A percentile compares a stretch with the other conserved stretches of the same genome.
Evolutionary conservation across 2,888 invertebrate species (phyloP).

Genomic region (Ectobius pallidus): DNA sequence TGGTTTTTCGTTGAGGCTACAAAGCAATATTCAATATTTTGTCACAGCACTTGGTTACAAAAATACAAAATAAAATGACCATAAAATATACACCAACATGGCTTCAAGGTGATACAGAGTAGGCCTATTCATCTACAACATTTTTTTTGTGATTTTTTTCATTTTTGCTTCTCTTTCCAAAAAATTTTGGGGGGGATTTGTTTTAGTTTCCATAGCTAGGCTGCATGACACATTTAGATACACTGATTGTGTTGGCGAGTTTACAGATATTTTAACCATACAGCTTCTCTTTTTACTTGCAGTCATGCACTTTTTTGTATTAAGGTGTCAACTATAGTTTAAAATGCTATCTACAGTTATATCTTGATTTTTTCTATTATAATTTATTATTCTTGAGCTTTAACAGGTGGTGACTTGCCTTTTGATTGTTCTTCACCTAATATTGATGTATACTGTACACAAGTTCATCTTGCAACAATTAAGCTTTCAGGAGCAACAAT

Average conservation of each 20-base stretch:
- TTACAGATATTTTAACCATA: slow-evolving; percentile 15
- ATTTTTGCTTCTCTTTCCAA: slow-evolving; percentile 19
- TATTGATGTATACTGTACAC: slow-evolving; percentile 37
- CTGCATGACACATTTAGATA: background rate
- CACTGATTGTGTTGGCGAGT: slow-evolving; percentile 13
- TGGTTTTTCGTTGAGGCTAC: slow-evolving; percentile 41
- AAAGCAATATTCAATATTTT: slow-evolving; percentile 41
- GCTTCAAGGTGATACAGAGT: slow-evolving; percentile 34
- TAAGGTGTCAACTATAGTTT: slow-evolving; percentile 18
- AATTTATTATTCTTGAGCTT: slow-evolving; percentile 41
- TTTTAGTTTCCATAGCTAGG: slow-evolving; percentile 4
- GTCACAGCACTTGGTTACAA: slow-evolving; percentile 45
- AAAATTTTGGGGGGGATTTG: background rate
- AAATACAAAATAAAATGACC: slow-evolving; percentile 44
- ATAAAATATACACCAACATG: slow-evolving; percentile 43
- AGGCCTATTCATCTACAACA: slow-evolving; percentile 27
- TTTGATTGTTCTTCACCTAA: slow-evolving; percentile 42
- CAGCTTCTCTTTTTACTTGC: slow-evolving; percentile 12
- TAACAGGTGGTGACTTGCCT: slow-evolving; percentile 39
- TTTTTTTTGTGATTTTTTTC: slow-evolving; percentile 5
- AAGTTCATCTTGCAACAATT: slow-evolving; percentile 13
- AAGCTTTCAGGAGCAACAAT: slow-evolving; percentile 28
- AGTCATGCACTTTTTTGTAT: slow-evolving; percentile 3
- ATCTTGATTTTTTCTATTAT: slow-evolving; percentile 32
- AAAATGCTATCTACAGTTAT: slow-evolving; percentile 33